Base-by-base conservation (phyloP, 2,113 vertebrate species). In the Papio anubis region DNA sequence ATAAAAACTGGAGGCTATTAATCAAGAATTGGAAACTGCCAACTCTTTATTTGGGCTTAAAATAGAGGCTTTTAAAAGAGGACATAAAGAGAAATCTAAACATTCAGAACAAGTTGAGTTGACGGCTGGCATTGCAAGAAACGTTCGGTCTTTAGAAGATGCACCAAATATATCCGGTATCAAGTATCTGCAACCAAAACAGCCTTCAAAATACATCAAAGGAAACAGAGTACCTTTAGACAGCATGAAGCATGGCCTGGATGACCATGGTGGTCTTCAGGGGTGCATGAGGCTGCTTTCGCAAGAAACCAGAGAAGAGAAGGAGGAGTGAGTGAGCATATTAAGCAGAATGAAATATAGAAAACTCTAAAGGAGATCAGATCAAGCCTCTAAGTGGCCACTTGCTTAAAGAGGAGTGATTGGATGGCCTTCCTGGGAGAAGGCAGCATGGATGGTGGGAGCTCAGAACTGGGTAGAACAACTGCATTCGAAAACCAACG, bases 51-150 rank as follows among this genome's bases (percentile, higher is more conserved):
- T 55, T n/a, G 73, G 30, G 80, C 78, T 93, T 93, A 81, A 93
- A 94, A 82, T 61, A 96, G 88, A 86, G 48, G 78, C 94, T 91
- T 92, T 88, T 55, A 55, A 68, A 70, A 89, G 79, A 96, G 32
- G 64, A 93, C 30, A 0, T 30, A 55, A 72, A 59, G 57, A 82
- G 59, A 68, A 57, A 76, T 35, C 45, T 38, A 57, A 55, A 59
- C 66, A 18, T 40, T 14, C 8, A 38, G 92, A 66, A 23, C 59
- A 52, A 20, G 79, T 5, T 48, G 38, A 91, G 64, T 43, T 43
- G 64, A 17, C 3, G 72, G 85, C 76, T 76, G 35, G 66, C 12
- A 2, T 78, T 21, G 27, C 25, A 27, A 64, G 80, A 90, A 55
- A 18, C 17, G 12, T 11, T 75, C 18, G 1, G 6, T 45, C 45